Conservation (phyloP, 2,797 vertebrate genomes). For the Gephyroberyx darwinii region DNA sequence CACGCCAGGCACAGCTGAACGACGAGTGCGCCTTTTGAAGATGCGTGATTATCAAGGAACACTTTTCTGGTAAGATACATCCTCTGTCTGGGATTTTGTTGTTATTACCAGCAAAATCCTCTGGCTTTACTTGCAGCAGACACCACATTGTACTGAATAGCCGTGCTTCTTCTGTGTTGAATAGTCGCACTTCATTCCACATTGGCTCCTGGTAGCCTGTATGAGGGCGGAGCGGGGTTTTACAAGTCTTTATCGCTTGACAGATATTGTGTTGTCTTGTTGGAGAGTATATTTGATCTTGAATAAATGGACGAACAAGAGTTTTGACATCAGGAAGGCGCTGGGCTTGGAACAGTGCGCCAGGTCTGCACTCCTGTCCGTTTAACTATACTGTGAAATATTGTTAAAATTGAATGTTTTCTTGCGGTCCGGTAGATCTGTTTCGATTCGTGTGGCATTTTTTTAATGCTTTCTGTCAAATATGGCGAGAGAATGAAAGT, state of each 20-base stretch:
- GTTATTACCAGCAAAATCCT: background rate
- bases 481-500: background rate
- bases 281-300: background rate
- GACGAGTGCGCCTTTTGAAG: constrained; percentile 58
- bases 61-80: constrained; percentile 69
- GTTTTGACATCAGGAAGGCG: constrained; percentile 37
- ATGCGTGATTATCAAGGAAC: constrained; percentile 52
- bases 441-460: background rate
- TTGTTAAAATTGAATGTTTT: constrained; percentile 6
- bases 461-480: background rate
- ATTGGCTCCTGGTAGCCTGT: background rate
- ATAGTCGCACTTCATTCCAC: constrained; percentile 7
- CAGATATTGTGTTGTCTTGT: constrained; percentile 20
- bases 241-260: constrained; percentile 34
- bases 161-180: constrained; percentile 28
- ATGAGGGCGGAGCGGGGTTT: constrained; percentile 24
- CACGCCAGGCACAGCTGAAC: constrained; percentile 60
- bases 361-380: constrained; percentile 3
- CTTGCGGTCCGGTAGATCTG: background rate
- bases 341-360: constrained; percentile 31
- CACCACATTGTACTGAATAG: constrained; percentile 3
- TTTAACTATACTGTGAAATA: constrained; percentile 21
- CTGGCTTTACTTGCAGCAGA: background rate
- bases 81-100: background rate
- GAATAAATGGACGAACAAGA: constrained; percentile 35